Percentiles rank a stretch among this genome's conserved stretches.
phyloP scores from a whole-genome alignment of 2,888 invertebrate genomes.

The Fissipunctia ypsillon region DNA sequence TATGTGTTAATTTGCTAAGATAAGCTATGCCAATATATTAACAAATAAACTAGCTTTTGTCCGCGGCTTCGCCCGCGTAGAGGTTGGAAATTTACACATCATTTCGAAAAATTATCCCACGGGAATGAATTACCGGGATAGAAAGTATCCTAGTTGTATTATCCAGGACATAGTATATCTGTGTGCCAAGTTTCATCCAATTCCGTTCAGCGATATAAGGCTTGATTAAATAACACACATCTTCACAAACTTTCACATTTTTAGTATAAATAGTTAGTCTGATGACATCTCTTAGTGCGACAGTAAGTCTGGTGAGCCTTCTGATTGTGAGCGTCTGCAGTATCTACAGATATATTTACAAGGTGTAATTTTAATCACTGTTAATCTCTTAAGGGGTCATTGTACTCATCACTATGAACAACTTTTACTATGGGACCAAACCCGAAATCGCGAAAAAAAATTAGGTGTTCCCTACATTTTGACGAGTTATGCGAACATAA shows the following conservation, averaged over 20 bases:
- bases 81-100: too few relatives aligned
- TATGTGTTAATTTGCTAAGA: background rate
- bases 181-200: background rate
- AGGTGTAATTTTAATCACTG: too few relatives aligned
- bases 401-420: too few relatives aligned
- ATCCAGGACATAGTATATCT: background rate
- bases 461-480: too few relatives aligned
- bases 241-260: background rate
- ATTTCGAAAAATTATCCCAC: too few relatives aligned
- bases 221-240: background rate
- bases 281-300: background rate
- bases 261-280: background rate
- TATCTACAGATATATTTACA: background rate
- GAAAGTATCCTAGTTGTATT: background rate
- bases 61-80: too few relatives aligned
- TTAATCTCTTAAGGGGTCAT: too few relatives aligned
- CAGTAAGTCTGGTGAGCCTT: background rate
- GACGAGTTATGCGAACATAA: too few relatives aligned
- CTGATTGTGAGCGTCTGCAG: background rate
- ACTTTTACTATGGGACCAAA: too few relatives aligned
- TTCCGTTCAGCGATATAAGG: background rate
- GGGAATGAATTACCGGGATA: background rate
- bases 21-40: background rate
- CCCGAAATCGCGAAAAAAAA: too few relatives aligned
- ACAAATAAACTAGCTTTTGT: too few relatives aligned